phyloP scores from a whole-genome alignment of 2,888 invertebrate genomes.

The Synergus japonicus region DNA sequence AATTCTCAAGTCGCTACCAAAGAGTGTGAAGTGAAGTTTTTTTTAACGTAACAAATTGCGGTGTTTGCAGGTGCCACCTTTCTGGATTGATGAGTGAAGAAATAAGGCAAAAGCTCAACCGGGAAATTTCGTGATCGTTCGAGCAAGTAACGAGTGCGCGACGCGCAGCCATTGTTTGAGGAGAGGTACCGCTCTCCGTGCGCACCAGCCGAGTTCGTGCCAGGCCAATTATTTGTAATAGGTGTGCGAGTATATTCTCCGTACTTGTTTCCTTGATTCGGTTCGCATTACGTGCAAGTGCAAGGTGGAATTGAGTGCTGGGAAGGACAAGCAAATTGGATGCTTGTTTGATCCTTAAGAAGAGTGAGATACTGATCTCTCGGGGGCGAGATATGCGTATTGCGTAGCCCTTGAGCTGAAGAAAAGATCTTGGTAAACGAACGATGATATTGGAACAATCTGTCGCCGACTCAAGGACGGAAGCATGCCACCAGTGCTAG shows the following conservation, averaged over 20 bases:
- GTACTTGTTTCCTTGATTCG: neutral
- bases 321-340: neutral
- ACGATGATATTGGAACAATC: slow-evolving; percentile 52
- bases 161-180: slow-evolving; percentile 52
- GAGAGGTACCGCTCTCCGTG: slow-evolving; percentile 39
- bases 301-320: slow-evolving; percentile 11
- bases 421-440: neutral
- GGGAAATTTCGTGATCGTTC: slow-evolving; percentile 49
- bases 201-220: slow-evolving; percentile 34
- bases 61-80: slow-evolving; percentile 17
- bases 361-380: neutral
- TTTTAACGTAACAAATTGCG: neutral
- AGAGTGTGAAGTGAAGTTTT: slow-evolving; percentile 33
- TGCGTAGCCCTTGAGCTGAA: neutral
- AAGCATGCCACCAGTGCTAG: slow-evolving; percentile 77
- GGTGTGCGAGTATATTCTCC: neutral
- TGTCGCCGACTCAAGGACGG: slow-evolving; percentile 50
- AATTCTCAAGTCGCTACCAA: neutral
- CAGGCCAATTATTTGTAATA: slow-evolving; percentile 29
- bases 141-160: slow-evolving; percentile 48
- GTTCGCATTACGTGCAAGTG: slow-evolving; percentile 20
- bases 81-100: slow-evolving; percentile 9
- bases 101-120: slow-evolving; percentile 45
- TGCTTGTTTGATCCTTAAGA: neutral
- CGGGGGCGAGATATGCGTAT: slow-evolving; percentile 11